These are phyloP conservation scores for Coremacera marginata DNA, from an alignment of 2,888 invertebrate genomes.

Conservation along the genomic window DNA sequence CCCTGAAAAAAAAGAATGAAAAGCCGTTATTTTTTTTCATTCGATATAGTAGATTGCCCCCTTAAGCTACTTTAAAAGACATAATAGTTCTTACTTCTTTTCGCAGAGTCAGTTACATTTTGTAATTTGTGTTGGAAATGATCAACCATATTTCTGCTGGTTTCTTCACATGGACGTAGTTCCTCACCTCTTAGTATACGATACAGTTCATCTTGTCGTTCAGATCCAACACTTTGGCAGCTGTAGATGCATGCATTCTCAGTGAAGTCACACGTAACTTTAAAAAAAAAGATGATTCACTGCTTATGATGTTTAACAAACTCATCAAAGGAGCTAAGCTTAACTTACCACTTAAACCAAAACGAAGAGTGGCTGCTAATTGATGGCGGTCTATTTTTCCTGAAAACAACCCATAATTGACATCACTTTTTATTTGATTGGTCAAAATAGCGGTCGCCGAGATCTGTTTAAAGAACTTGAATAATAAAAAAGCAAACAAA, in stretches of 20 bases:
- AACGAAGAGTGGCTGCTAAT: conserved; percentile 49
- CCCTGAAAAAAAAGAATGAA: too few relatives aligned
- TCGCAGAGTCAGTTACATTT: background rate
- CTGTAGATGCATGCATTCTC: conserved; percentile 68
- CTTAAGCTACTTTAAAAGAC: too few relatives aligned
- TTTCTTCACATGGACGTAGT: conserved; percentile 44
- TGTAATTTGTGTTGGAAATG: background rate
- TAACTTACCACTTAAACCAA: conserved; percentile 62
- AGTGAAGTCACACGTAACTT: conserved; percentile 66
- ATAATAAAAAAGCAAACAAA: background rate
- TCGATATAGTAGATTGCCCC: too few relatives aligned
- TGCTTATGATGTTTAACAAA: too few relatives aligned
- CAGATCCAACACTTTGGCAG: conserved; percentile 58
- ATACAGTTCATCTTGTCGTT: conserved; percentile 56
- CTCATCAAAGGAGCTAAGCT: too few relatives aligned
- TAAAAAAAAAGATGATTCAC: conserved; percentile 44
- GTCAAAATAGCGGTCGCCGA: conserved; percentile 47
- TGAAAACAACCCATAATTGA: conserved; percentile 54
- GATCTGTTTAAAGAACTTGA: conserved; percentile 42
- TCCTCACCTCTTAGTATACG: conserved; percentile 55
- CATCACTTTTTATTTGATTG: conserved; percentile 46
- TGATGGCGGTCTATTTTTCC: conserved; percentile 50
- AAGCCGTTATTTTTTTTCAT: too few relatives aligned
- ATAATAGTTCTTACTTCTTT: background rate
- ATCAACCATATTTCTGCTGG: background rate